Evolutionary conservation across 2,888 invertebrate species (phyloP).

Genomic region (Agriopis marginaria): DNA sequence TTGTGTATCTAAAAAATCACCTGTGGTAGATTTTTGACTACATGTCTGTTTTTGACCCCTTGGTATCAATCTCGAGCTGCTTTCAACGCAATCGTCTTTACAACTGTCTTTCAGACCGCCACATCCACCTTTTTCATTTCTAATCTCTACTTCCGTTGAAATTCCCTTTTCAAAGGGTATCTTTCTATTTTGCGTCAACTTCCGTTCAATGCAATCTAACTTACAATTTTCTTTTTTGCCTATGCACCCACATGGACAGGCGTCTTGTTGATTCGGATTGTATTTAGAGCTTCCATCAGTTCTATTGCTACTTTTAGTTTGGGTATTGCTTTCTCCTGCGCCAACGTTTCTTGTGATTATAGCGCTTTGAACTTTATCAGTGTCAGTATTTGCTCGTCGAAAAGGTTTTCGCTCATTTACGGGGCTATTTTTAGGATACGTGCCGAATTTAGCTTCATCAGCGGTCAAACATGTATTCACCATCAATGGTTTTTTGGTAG

Average conservation of each 20-base stretch:
- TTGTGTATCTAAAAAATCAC: not conserved
- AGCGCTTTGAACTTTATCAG: conserved; percentile 42
- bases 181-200: not conserved
- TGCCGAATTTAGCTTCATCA: conserved; percentile 51
- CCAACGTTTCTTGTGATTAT: conserved; percentile 3
- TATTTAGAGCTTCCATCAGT: not conserved
- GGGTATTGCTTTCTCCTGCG: conserved; percentile 4
- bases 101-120: not conserved
- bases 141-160: not conserved
- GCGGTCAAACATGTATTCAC: conserved; percentile 41
- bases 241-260: conserved; percentile 10
- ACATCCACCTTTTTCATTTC: conserved; percentile 1
- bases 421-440: conserved; percentile 61
- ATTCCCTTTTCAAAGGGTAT: not conserved
- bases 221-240: conserved; percentile 3
- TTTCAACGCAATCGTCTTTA: not conserved
- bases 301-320: not conserved
- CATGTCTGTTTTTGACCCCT: not conserved
- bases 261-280: not conserved
- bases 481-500: conserved; percentile 14
- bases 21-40: not conserved
- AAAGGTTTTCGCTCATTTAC: conserved; percentile 57
- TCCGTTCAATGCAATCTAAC: not conserved
- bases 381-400: conserved; percentile 65
- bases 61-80: not conserved